Evolutionary conservation across 2,888 invertebrate genomes (phyloP).

Genomic region (Melinopterus prodromus): DNA sequence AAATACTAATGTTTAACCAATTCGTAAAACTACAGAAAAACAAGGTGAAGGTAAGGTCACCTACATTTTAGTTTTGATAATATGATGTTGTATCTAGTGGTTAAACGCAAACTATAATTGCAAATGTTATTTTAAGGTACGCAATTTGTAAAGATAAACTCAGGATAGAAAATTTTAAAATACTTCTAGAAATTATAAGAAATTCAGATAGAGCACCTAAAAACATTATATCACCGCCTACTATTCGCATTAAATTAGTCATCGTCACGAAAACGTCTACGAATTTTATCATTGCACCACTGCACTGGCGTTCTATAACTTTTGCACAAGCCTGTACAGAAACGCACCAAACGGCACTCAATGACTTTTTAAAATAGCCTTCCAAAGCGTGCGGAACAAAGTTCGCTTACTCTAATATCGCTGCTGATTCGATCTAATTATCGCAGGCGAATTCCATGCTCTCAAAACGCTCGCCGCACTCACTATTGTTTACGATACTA

Average conservation of each 20-base stretch:
- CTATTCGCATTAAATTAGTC: too few relatives aligned
- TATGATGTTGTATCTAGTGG: too few relatives aligned
- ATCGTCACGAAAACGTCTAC: too few relatives aligned
- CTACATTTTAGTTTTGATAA: background rate
- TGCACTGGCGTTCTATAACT: background rate
- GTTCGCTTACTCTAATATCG: background rate
- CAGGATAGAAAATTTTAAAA: background rate
- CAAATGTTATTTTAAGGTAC: background rate
- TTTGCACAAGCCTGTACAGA: background rate
- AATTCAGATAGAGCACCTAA: background rate
- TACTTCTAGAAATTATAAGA: background rate
- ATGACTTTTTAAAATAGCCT: background rate
- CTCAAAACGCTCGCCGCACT: background rate
- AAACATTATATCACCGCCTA: background rate
- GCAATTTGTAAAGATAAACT: background rate
- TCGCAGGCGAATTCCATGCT: background rate
- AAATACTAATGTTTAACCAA: background rate
- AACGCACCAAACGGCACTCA: background rate
- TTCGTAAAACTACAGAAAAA: background rate
- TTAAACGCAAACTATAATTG: too few relatives aligned
- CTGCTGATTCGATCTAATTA: background rate
- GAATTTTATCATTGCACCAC: too few relatives aligned
- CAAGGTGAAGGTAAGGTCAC: background rate
- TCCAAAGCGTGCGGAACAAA: background rate
- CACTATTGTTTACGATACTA: conserved; percentile 4